Conservation (phyloP, 1,140 invertebrate species). For the Drosophila biarmipes region DNA sequence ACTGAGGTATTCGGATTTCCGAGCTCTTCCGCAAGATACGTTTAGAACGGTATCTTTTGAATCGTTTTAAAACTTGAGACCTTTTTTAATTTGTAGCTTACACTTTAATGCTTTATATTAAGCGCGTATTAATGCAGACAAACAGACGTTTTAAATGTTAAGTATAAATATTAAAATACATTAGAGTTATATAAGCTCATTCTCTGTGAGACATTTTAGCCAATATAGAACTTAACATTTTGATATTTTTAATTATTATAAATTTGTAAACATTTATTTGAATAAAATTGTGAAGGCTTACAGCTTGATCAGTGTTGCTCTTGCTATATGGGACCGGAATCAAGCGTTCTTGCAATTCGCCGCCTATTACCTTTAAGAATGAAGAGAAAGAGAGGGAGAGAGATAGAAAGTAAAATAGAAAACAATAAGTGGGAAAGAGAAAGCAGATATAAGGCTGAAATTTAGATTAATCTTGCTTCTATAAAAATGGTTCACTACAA, state of each 20-base stretch:
- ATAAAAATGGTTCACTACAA: conserved; percentile 7
- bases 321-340: conserved; percentile 99
- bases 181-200: background rate
- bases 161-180: conserved; percentile 10
- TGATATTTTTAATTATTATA: conserved; percentile 1
- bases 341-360: conserved; percentile 99
- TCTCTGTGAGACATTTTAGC: background rate
- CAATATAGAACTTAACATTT: background rate
- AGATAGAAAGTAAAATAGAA: conserved; percentile 71
- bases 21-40: background rate
- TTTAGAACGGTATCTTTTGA: no score
- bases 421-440: conserved; percentile 72
- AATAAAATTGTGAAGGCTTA: conserved; percentile 88
- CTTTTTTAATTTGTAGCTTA: background rate
- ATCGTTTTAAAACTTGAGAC: background rate
- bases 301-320: conserved; percentile 99
- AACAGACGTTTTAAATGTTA: conserved; percentile 4
- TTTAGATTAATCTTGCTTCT: conserved; percentile 12
- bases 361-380: conserved; percentile 96
- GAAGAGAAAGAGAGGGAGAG: conserved; percentile 59
- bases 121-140: background rate
- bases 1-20: background rate
- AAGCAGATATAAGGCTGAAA: conserved; percentile 53
- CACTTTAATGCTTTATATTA: background rate
- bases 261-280: conserved; percentile 23